Conservation (phyloP, 2,797 vertebrate genomes). For the Pelobates cultripes region DNA sequence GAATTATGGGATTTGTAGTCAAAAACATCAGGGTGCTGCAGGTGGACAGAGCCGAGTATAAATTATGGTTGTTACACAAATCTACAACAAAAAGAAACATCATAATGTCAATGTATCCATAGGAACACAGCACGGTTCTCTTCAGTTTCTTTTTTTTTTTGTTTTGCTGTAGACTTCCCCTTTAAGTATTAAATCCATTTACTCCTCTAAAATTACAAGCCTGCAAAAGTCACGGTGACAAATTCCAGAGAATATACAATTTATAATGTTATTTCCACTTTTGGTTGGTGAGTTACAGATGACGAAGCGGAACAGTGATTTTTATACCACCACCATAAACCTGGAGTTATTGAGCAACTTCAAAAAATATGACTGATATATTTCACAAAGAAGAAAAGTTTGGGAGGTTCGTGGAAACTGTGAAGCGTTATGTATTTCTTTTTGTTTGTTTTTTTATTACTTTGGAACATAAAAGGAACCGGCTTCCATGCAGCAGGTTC, state of each 20-base stretch:
- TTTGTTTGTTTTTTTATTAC: neutral
- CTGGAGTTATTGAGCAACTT: constrained; percentile 34
- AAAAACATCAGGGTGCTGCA: too few relatives aligned
- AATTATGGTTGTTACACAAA: too few relatives aligned
- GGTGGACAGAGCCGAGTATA: too few relatives aligned
- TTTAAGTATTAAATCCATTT: neutral
- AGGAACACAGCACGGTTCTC: too few relatives aligned
- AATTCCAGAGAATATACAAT: constrained; percentile 32
- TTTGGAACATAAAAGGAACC: neutral
- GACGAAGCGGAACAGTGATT: constrained; percentile 25
- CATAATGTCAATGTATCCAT: too few relatives aligned
- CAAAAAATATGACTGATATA: constrained; percentile 36
- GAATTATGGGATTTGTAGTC: too few relatives aligned
- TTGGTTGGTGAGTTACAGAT: constrained; percentile 21
- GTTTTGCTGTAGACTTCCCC: neutral
- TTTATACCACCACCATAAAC: constrained; percentile 44
- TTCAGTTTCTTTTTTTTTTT: too few relatives aligned
- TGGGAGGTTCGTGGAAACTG: constrained; percentile 34
- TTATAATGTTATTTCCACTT: constrained; percentile 32
- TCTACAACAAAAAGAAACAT: too few relatives aligned
- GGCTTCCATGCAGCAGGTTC: neutral
- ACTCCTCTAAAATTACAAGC: neutral
- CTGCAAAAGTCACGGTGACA: constrained; percentile 10
- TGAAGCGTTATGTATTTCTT: constrained; percentile 14
- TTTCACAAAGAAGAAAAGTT: constrained; percentile 44